Conservation (phyloP, 2,888 invertebrate species). For the Agrenia bidenticulata region DNA sequence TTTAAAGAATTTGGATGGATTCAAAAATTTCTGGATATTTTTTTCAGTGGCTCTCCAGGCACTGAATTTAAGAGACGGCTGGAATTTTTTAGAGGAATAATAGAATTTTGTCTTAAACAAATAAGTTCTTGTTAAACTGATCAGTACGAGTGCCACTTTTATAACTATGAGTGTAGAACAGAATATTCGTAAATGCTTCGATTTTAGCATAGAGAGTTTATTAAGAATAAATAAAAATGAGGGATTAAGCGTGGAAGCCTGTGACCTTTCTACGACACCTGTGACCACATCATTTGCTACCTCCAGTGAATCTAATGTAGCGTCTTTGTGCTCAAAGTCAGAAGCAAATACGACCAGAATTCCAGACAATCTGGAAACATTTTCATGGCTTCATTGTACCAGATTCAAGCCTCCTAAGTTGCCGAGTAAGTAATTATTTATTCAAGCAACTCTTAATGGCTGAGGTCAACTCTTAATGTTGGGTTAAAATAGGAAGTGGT, state of each 20-base stretch:
- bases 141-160: too few relatives aligned
- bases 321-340: not conserved
- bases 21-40: not conserved
- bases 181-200: constrained; percentile 18
- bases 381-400: constrained; percentile 69
- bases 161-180: not conserved
- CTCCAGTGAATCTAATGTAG: not conserved
- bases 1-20: not conserved
- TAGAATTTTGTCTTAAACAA: too few relatives aligned
- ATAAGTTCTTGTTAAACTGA: too few relatives aligned
- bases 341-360: not conserved
- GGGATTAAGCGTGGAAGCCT: too few relatives aligned
- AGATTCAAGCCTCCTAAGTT: constrained; percentile 72
- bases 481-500: too few relatives aligned
- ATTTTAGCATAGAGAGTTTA: constrained; percentile 38
- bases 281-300: not conserved
- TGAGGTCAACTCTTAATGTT: too few relatives aligned
- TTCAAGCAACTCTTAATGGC: too few relatives aligned
- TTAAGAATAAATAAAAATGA: constrained; percentile 15
- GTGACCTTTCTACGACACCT: too few relatives aligned
- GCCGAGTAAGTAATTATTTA: constrained; percentile 62
- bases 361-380: constrained; percentile 13
- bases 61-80: not conserved
- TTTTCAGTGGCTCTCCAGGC: not conserved
- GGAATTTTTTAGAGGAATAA: too few relatives aligned